phyloP scores from a whole-genome alignment of 2,113 vertebrate genomes.

The Calcarius ornatus region DNA sequence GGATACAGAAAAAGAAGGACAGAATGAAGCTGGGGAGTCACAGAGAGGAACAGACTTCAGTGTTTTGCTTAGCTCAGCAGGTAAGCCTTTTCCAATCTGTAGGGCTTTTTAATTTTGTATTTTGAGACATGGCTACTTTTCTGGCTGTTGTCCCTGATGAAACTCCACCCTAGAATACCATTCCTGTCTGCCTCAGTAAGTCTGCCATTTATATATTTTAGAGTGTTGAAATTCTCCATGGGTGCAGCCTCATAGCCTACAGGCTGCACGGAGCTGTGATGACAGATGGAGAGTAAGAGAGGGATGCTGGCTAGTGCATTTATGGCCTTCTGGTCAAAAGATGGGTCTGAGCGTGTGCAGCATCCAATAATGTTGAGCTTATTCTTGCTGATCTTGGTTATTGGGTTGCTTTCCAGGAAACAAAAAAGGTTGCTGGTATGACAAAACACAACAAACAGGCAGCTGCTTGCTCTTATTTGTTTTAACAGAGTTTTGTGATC shows the following conservation, averaged over 20 bases:
- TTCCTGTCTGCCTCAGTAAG: not conserved
- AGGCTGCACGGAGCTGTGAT: not conserved
- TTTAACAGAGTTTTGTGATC: not conserved
- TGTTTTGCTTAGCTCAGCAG: slow-evolving; percentile 85
- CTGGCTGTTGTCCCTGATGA: not conserved
- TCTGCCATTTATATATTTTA: not conserved
- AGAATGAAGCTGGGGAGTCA: slow-evolving; percentile 69
- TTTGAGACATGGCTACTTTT: not conserved
- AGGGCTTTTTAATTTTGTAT: not conserved
- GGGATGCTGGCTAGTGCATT: not conserved
- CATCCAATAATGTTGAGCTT: not conserved
- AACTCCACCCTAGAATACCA: not conserved
- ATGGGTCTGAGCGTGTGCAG: not conserved
- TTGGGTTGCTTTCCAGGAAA: not conserved
- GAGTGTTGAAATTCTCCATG: not conserved
- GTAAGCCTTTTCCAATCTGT: slow-evolving; percentile 63
- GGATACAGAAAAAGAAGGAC: slow-evolving; percentile 74
- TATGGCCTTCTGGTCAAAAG: not conserved
- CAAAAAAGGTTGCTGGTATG: not conserved
- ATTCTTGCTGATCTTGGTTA: not conserved
- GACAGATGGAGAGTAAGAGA: not conserved
- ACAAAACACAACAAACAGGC: not conserved
- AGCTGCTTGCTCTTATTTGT: not conserved
- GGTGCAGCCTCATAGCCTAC: not conserved
- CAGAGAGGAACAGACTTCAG: slow-evolving; percentile 88